Conservation (phyloP, 2,113 vertebrate genomes). For the Alectura lathami region DNA sequence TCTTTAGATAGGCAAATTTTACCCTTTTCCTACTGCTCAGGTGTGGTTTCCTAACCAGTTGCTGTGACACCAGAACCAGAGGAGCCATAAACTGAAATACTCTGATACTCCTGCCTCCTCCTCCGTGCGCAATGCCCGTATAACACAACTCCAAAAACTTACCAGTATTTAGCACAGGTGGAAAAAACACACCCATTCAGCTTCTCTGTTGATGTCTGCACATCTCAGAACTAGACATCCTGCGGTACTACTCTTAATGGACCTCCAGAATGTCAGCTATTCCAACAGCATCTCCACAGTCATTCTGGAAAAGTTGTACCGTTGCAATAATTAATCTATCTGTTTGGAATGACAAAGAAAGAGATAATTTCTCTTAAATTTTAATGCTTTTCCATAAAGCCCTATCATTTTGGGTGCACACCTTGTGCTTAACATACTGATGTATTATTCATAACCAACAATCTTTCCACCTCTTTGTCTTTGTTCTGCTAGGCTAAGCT, state of each 20-base stretch:
- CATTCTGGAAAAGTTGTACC: not conserved
- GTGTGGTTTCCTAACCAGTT: not conserved
- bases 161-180: not conserved
- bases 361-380: slow-evolving; percentile 4
- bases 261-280: not conserved
- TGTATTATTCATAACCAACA: not conserved
- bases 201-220: not conserved
- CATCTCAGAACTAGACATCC: not conserved
- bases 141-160: not conserved
- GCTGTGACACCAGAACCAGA: not conserved
- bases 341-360: not conserved
- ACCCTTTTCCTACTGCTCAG: not conserved
- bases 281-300: not conserved
- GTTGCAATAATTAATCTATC: not conserved
- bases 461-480: not conserved
- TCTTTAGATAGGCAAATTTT: not conserved
- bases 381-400: not conserved
- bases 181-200: not conserved
- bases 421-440: not conserved
- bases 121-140: not conserved
- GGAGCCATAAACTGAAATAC: not conserved
- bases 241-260: not conserved
- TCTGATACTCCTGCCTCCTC: not conserved
- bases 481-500: not conserved
- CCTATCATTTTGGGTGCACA: not conserved